These are phyloP conservation scores for Leptobrachium leishanense DNA, from an alignment of 2,113 vertebrate genomes.

Conservation along the genomic window DNA sequence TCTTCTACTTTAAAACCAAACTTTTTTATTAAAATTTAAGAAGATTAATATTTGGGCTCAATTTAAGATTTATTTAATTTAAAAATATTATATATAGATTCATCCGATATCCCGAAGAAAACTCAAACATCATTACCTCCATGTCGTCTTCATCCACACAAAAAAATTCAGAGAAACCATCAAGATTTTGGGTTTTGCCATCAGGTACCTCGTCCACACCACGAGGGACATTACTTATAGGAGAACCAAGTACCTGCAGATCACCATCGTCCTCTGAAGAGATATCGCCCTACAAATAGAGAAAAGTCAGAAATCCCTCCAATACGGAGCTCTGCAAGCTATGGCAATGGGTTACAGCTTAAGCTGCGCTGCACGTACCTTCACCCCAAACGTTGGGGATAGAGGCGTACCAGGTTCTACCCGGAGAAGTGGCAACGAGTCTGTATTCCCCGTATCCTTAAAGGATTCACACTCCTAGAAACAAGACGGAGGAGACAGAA, in stretches of 20 bases:
- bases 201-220: slow-evolving; percentile 39
- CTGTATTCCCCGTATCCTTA: slow-evolving; percentile 35
- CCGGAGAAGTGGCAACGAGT: slow-evolving; percentile 43
- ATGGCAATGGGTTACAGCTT: too few relatives aligned
- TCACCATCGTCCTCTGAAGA: slow-evolving; percentile 51
- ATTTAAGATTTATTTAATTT: too few relatives aligned
- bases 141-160: slow-evolving; percentile 51
- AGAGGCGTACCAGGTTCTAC: slow-evolving; percentile 16
- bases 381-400: slow-evolving; percentile 24
- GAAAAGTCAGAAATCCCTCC: slow-evolving; percentile 24
- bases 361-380: slow-evolving; percentile 1
- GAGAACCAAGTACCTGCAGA: slow-evolving; percentile 57
- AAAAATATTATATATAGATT: too few relatives aligned
- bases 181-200: slow-evolving; percentile 40
- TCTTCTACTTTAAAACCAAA: too few relatives aligned
- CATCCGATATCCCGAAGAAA: too few relatives aligned
- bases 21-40: too few relatives aligned
- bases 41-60: too few relatives aligned
- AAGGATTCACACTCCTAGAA: slow-evolving; percentile 48
- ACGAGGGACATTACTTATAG: slow-evolving; percentile 52
- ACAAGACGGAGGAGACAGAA: neutral
- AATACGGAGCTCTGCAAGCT: too few relatives aligned
- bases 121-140: slow-evolving; percentile 46
- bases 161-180: slow-evolving; percentile 56
- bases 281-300: slow-evolving; percentile 48